Evolutionary conservation across 2,797 vertebrate genomes (phyloP).

Genomic region (Neosilurus hyrtlii): DNA sequence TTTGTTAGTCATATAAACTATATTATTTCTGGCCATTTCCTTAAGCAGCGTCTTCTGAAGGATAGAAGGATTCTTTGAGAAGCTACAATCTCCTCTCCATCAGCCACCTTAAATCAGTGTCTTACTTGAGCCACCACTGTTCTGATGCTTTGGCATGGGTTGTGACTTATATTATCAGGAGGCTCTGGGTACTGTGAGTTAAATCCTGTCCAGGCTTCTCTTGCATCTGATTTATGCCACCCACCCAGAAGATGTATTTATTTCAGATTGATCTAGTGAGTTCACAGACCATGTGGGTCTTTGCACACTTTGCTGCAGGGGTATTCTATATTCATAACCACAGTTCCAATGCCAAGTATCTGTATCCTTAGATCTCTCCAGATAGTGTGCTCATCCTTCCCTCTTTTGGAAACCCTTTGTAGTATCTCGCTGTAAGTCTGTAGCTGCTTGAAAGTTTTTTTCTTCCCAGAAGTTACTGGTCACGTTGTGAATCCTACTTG

Average conservation of each 20-base stretch:
- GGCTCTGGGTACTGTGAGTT: conserved; percentile 31
- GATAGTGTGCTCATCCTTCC: background rate
- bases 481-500: background rate
- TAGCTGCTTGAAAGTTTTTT: background rate
- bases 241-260: background rate
- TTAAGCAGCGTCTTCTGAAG: no score
- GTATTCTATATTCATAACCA: background rate
- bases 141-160: background rate
- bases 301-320: conserved; percentile 22
- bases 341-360: background rate
- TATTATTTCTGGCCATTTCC: no score
- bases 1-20: no score
- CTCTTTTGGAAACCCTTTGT: background rate
- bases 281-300: conserved; percentile 18
- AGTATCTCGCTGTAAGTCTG: background rate
- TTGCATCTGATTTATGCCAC: background rate
- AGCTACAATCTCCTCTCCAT: no score
- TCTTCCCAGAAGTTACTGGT: conserved; percentile 9
- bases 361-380: background rate
- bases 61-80: no score
- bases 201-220: conserved; percentile 1
- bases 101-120: no score
- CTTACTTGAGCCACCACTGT: conserved; percentile 1
- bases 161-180: background rate
- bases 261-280: conserved; percentile 15